Percentiles rank a stretch among this genome's conserved stretches.
phyloP scores from a whole-genome alignment of 2,888 invertebrate species.

The Liopterus haemorrhoidalis region DNA sequence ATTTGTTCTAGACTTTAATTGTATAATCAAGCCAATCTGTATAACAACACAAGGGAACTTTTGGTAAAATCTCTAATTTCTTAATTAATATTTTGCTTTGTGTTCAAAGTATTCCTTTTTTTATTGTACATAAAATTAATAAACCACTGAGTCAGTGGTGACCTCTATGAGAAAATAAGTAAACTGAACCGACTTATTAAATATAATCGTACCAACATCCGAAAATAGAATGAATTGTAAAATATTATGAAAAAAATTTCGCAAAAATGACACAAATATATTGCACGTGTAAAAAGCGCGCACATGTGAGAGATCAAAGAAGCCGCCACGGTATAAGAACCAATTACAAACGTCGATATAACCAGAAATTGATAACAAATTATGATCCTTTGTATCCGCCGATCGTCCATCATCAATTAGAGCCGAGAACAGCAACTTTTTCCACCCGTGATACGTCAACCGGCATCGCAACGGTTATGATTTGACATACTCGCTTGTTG shows the following conservation, averaged over 20 bases:
- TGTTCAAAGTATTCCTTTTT: no score
- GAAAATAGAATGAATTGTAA: no score
- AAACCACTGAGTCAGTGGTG: no score
- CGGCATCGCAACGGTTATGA: slow-evolving; percentile 30
- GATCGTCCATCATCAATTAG: slow-evolving; percentile 47
- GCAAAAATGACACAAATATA: slow-evolving; percentile 20
- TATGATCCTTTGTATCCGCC: slow-evolving; percentile 46
- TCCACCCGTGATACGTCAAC: slow-evolving; percentile 20
- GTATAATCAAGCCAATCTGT: no score
- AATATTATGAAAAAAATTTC: slow-evolving; percentile 19
- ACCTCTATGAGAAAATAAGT: no score
- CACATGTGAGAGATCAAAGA: slow-evolving; percentile 28
- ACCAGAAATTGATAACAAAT: slow-evolving; percentile 49
- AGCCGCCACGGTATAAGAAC: slow-evolving; percentile 36
- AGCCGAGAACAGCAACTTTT: slow-evolving; percentile 39
- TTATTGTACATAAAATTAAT: no score
- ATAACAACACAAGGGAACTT: no score
- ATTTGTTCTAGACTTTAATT: no score
- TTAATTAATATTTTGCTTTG: no score
- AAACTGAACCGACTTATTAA: no score
- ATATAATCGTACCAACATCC: no score
- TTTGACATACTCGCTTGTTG: slow-evolving; percentile 36
- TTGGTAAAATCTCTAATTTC: no score
- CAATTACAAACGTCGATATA: slow-evolving; percentile 46
- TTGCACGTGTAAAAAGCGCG: slow-evolving; percentile 12